A percentile compares a stretch with the other conserved stretches of the same genome.
phyloP scores from a whole-genome alignment of 2,888 invertebrate genomes.

The Margaritifera margaritifera region DNA sequence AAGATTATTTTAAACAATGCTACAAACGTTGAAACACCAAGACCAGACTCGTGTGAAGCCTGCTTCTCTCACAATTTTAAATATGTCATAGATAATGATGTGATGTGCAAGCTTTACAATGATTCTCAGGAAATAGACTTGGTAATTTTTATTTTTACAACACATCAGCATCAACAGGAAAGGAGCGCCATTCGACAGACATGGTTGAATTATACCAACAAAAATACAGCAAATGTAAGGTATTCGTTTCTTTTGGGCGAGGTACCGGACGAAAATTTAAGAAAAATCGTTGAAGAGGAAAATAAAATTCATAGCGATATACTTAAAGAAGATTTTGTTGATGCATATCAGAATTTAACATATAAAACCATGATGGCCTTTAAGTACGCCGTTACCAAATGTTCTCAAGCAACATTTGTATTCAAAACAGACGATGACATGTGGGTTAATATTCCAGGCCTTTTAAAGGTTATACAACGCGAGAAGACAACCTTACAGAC shows the following conservation, averaged over 20 bases:
- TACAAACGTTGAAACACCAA: not conserved
- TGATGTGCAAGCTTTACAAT: slow-evolving; percentile 21
- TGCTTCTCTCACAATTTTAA: slow-evolving; percentile 41
- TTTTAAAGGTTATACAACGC: slow-evolving; percentile 22
- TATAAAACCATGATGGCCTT: slow-evolving; percentile 44
- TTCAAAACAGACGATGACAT: slow-evolving; percentile 58
- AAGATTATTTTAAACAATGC: no score
- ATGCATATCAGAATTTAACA: slow-evolving; percentile 38
- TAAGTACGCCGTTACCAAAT: slow-evolving; percentile 39
- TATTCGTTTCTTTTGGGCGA: slow-evolving; percentile 36
- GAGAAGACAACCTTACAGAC: slow-evolving; percentile 18
- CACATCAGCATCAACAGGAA: slow-evolving; percentile 17
- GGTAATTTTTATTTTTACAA: slow-evolving; percentile 29
- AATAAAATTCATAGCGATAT: slow-evolving; percentile 29
- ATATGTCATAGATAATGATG: slow-evolving; percentile 32
- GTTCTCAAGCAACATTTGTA: slow-evolving; percentile 32
- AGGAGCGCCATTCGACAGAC: slow-evolving; percentile 35
- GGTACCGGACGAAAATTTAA: not conserved
- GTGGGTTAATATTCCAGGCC: slow-evolving; percentile 43
- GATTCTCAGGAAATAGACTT: slow-evolving; percentile 18
- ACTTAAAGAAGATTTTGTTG: slow-evolving; percentile 40
- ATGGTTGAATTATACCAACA: slow-evolving; percentile 30
- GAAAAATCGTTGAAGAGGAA: slow-evolving; percentile 17
- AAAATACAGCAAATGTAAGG: slow-evolving; percentile 32
- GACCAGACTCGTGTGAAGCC: slow-evolving; percentile 20